Percentiles rank a stretch among this genome's conserved stretches.
Evolutionary conservation across 2,113 vertebrate species (phyloP).

Genomic region (Daboia siamensis): DNA sequence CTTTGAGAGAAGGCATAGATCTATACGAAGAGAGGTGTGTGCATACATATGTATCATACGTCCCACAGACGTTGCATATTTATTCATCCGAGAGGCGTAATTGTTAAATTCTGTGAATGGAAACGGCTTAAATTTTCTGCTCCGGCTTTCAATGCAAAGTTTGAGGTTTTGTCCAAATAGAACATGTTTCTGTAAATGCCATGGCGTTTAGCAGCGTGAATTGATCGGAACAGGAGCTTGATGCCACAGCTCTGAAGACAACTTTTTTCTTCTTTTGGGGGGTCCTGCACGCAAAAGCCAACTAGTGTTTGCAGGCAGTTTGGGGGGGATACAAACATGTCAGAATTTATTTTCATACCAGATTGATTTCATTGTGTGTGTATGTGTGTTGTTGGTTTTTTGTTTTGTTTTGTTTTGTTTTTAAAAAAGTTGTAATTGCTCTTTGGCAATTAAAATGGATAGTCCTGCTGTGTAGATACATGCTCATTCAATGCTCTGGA

Average conservation of each 20-base stretch:
- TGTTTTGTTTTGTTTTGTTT: too few relatives aligned
- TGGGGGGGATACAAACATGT: neutral
- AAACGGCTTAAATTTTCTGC: slow-evolving; percentile 17
- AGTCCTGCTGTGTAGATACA: neutral
- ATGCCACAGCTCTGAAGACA: neutral
- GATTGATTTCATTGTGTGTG: neutral
- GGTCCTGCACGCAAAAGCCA: slow-evolving; percentile 37
- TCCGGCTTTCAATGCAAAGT: slow-evolving; percentile 23
- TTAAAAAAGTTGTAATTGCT: neutral
- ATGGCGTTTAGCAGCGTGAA: slow-evolving; percentile 50
- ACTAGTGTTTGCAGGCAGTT: neutral
- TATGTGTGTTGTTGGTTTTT: too few relatives aligned
- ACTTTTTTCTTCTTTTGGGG: neutral
- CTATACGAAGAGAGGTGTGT: slow-evolving; percentile 6
- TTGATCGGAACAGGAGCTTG: slow-evolving; percentile 12
- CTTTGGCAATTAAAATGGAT: neutral
- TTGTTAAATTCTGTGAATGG: slow-evolving; percentile 32
- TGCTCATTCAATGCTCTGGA: neutral
- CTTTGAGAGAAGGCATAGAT: slow-evolving; percentile 36
- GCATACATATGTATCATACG: slow-evolving; percentile 31
- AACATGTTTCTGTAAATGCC: slow-evolving; percentile 55
- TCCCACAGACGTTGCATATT: slow-evolving; percentile 25
- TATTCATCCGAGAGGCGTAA: neutral
- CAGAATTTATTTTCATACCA: neutral
- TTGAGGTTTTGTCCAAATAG: slow-evolving; percentile 44